Evolutionary conservation across 2,888 invertebrate genomes (phyloP).

Genomic region (Petrophora chlorosata): DNA sequence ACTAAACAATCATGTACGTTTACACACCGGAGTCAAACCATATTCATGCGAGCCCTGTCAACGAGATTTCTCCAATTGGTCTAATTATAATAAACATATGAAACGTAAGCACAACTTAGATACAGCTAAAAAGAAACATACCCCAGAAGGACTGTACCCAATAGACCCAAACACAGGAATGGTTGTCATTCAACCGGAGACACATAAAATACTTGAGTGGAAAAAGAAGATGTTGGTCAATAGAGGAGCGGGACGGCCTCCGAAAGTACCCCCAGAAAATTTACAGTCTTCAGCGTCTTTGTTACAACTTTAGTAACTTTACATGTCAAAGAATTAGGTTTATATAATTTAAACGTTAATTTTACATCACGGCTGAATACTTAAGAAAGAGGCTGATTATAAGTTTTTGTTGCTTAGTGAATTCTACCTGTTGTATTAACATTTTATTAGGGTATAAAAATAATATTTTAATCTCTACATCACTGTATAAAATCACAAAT

Average conservation of each 20-base stretch:
- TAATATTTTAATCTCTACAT: too few relatives aligned
- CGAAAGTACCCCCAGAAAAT: slow-evolving; percentile 2
- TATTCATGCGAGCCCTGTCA: slow-evolving; percentile 88
- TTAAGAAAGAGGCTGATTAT: too few relatives aligned
- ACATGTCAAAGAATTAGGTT: too few relatives aligned
- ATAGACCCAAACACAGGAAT: slow-evolving; percentile 57
- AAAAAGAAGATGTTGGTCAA: slow-evolving; percentile 51
- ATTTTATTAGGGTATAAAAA: too few relatives aligned
- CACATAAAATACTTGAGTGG: slow-evolving; percentile 56
- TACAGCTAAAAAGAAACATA: slow-evolving; percentile 58
- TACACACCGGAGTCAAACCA: slow-evolving; percentile 87
- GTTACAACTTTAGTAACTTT: slow-evolving; percentile 3
- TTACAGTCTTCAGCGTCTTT: not conserved
- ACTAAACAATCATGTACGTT: slow-evolving; percentile 82
- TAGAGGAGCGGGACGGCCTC: slow-evolving; percentile 39
- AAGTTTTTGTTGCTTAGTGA: too few relatives aligned
- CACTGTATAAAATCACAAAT: too few relatives aligned
- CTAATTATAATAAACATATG: slow-evolving; percentile 91
- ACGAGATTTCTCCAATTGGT: slow-evolving; percentile 88
- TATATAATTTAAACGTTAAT: too few relatives aligned
- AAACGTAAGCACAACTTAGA: slow-evolving; percentile 86
- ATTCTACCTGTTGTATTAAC: too few relatives aligned
- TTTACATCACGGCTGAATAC: too few relatives aligned
- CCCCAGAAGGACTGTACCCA: slow-evolving; percentile 66
- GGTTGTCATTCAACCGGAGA: slow-evolving; percentile 47